phyloP scores from a whole-genome alignment of 2,797 vertebrate genomes.

The Gallinago nigripennis region DNA sequence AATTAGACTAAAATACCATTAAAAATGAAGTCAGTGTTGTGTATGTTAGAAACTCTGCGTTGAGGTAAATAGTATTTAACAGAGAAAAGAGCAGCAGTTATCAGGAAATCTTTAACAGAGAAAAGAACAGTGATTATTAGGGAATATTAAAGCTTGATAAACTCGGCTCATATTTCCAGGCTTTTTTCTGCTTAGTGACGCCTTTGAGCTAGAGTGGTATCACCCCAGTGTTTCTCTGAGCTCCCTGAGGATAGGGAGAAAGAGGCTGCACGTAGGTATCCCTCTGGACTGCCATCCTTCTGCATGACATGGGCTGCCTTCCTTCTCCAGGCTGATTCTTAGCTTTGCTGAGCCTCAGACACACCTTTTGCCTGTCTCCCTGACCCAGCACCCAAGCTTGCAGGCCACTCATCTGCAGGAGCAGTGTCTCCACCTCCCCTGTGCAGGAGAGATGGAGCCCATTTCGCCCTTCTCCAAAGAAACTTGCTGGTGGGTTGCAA shows the following conservation, averaged over 20 bases:
- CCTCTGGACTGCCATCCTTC: neutral
- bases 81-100: conserved; percentile 34
- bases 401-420: neutral
- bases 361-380: neutral
- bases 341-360: neutral
- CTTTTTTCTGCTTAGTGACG: neutral
- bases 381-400: neutral
- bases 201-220: neutral
- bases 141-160: conserved; percentile 60
- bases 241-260: neutral
- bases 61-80: conserved; percentile 65
- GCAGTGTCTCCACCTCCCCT: neutral
- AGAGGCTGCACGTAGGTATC: neutral
- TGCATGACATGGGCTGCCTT: neutral
- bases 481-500: neutral
- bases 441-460: neutral
- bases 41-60: conserved; percentile 52
- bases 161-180: neutral
- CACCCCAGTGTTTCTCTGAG: neutral
- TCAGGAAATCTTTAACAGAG: conserved; percentile 36
- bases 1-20: conserved; percentile 75
- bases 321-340: neutral
- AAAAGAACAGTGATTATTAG: conserved; percentile 43
- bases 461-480: neutral
- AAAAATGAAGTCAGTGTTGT: conserved; percentile 67